Percentiles rank a stretch among this genome's conserved stretches.
These are phyloP conservation scores for Dendrolimus houi DNA, from an alignment of 2,888 invertebrate genomes.

Conservation along the genomic window DNA sequence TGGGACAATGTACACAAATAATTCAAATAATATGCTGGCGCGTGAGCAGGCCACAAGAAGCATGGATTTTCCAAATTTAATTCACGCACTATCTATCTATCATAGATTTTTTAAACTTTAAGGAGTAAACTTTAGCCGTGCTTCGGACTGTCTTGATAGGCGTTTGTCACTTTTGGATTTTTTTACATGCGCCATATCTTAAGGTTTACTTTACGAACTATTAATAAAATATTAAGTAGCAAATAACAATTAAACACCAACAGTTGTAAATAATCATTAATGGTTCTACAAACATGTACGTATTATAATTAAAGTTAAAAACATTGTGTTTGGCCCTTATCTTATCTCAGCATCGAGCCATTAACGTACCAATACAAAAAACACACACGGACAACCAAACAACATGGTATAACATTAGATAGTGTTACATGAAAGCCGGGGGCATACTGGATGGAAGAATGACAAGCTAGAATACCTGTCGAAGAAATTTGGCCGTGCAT, in stretches of 20 bases:
- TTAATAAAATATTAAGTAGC: constrained; percentile 18
- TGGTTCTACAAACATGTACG: constrained; percentile 37
- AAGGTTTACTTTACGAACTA: too few species aligned
- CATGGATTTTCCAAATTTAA: too few species aligned
- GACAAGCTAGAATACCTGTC: not conserved
- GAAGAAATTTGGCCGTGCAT: too few species aligned
- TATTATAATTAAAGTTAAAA: constrained; percentile 61
- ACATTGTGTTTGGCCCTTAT: constrained; percentile 52
- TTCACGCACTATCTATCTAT: too few species aligned
- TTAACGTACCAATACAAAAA: constrained; percentile 63
- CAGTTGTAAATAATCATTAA: constrained; percentile 31
- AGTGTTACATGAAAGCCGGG: not conserved
- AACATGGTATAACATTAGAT: not conserved
- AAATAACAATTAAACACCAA: constrained; percentile 13
- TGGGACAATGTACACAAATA: too few species aligned
- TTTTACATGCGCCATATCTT: too few species aligned
- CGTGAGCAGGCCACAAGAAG: too few species aligned
- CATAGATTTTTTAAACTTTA: too few species aligned
- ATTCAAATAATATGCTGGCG: too few species aligned
- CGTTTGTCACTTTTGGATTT: too few species aligned
- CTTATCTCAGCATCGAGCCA: constrained; percentile 65
- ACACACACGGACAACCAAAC: not conserved
- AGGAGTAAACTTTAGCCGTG: too few species aligned
- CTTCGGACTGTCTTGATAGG: too few species aligned
- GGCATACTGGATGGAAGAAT: not conserved